phyloP scores from a whole-genome alignment of 2,113 vertebrate species.

The Myodes glareolus region DNA sequence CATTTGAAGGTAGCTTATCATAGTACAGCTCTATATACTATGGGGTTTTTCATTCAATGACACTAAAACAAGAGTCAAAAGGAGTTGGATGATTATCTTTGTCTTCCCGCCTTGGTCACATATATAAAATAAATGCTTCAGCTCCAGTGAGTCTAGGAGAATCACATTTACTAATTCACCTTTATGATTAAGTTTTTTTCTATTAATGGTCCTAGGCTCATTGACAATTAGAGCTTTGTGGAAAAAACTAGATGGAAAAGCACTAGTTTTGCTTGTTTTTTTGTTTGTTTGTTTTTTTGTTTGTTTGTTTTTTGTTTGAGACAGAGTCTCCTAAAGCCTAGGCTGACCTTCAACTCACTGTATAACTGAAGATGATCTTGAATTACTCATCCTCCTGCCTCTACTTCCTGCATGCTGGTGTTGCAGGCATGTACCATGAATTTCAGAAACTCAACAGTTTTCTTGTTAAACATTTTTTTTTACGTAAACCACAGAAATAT shows the following conservation, averaged over 20 bases:
- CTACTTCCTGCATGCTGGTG: not conserved
- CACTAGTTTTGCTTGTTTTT: not conserved
- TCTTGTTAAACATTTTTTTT: not conserved
- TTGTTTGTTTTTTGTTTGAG: not conserved
- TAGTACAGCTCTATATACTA: not conserved
- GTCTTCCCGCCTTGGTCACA: not conserved
- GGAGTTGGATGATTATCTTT: not conserved
- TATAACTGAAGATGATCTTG: not conserved
- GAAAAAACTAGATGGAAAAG: not conserved
- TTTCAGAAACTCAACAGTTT: not conserved
- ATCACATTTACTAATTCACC: not conserved
- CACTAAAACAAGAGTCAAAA: not conserved
- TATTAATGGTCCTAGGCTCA: not conserved
- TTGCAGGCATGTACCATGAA: not conserved
- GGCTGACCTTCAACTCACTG: not conserved
- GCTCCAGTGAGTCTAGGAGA: not conserved
- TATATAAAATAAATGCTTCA: not conserved
- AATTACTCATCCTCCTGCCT: not conserved
- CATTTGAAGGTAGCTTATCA: not conserved
- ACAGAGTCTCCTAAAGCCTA: not conserved
- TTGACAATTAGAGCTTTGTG: not conserved
- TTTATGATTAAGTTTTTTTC: not conserved
- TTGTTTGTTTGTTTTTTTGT: no score
- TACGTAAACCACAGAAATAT: not conserved
- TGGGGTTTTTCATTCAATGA: not conserved